phyloP scores from a whole-genome alignment of 2,113 vertebrate genomes.

The Tachuris rubrigastra region DNA sequence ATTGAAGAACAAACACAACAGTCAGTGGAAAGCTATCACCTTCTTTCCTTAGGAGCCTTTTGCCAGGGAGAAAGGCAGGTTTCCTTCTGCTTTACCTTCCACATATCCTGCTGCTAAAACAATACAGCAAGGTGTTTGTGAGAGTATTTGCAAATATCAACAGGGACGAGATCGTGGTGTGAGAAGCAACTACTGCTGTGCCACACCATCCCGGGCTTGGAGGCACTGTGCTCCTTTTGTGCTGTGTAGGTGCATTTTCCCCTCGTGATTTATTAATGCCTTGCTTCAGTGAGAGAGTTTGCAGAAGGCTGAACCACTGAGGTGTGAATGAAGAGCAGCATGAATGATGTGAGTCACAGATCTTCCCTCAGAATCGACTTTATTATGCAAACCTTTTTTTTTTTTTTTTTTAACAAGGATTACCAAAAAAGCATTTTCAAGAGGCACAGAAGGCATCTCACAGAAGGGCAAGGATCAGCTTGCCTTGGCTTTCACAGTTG shows the following conservation, averaged over 20 bases:
- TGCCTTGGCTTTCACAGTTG: not conserved
- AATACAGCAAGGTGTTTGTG: not conserved
- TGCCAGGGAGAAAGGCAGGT: not conserved
- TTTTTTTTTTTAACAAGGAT: not conserved
- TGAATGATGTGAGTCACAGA: constrained; percentile 59
- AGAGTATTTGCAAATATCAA: not conserved
- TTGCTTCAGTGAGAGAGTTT: not conserved
- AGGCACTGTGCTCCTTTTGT: not conserved
- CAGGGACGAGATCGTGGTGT: not conserved
- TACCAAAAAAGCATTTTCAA: not conserved
- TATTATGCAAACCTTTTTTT: constrained; percentile 32
- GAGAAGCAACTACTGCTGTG: not conserved
- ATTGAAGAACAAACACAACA: not conserved
- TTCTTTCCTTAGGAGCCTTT: not conserved
- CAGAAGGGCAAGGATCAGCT: not conserved
- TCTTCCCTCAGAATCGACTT: constrained; percentile 20
- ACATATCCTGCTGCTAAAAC: not conserved
- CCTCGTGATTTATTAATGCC: constrained; percentile 3
- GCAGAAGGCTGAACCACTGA: constrained; percentile 4
- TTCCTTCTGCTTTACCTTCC: not conserved
- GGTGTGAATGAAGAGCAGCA: constrained; percentile 49
- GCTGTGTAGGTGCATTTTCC: not conserved
- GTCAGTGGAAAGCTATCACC: not conserved
- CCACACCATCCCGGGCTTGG: not conserved
- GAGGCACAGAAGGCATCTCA: not conserved